These are phyloP conservation scores for Ectropis crepuscularia DNA, from an alignment of 2,888 invertebrate species.

Conservation along the genomic window DNA sequence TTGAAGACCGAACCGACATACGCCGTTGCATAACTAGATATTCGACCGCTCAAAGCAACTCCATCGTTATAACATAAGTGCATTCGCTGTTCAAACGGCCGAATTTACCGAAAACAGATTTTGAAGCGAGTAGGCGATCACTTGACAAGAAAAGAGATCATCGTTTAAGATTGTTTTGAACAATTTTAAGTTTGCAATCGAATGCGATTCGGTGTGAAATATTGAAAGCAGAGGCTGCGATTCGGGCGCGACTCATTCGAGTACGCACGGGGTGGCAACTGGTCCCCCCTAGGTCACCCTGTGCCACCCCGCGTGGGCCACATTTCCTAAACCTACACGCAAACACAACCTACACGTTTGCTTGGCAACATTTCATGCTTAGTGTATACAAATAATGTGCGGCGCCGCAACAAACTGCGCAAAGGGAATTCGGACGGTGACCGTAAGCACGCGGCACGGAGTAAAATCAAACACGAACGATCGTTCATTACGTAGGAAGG, in stretches of 20 bases:
- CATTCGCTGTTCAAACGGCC: slow-evolving; percentile 32
- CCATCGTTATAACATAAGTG: slow-evolving; percentile 36
- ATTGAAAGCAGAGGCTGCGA: slow-evolving; percentile 79
- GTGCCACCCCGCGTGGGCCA: slow-evolving; percentile 59
- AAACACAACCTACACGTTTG: slow-evolving; percentile 82
- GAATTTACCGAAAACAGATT: slow-evolving; percentile 29
- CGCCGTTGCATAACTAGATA: slow-evolving; percentile 34
- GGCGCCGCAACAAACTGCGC: slow-evolving; percentile 75
- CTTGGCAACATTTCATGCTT: slow-evolving; percentile 85
- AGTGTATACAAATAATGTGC: slow-evolving; percentile 83
- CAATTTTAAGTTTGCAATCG: slow-evolving; percentile 74
- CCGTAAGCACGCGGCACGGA: slow-evolving; percentile 61
- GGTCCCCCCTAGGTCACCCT: slow-evolving; percentile 45
- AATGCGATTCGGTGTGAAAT: slow-evolving; percentile 80
- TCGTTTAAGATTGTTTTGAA: slow-evolving; percentile 61
- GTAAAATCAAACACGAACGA: slow-evolving; percentile 60
- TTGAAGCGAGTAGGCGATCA: slow-evolving; percentile 34
- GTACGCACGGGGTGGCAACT: slow-evolving; percentile 69
- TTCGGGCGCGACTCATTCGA: slow-evolving; percentile 71
- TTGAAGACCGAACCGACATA: slow-evolving; percentile 32
- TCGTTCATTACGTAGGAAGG: slow-evolving; percentile 17
- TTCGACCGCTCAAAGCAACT: slow-evolving; percentile 34
- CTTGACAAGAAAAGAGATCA: slow-evolving; percentile 49
- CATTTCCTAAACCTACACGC: slow-evolving; percentile 82
- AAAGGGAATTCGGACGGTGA: slow-evolving; percentile 73